Base-by-base conservation (phyloP, 2,797 vertebrate species). In the Cyclopterus lumpus region DNA sequence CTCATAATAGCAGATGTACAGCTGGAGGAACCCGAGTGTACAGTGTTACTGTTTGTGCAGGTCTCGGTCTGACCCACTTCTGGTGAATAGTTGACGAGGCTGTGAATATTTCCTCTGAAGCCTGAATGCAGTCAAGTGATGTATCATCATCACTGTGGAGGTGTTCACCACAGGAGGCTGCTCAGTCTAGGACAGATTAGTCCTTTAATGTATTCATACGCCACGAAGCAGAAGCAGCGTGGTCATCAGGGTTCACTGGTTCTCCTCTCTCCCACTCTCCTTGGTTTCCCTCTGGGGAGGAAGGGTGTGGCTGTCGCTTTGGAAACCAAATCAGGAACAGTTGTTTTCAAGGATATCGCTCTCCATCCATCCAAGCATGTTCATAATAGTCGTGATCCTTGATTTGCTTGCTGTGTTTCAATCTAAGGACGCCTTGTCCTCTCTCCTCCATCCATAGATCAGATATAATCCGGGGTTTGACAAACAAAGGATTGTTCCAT, bases 401-500 rank as follows among this genome's bases (percentile, higher is more conserved):
- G 10, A 57, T 66, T 64, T 65, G 18, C 20, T 48, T 6, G 3
- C 5, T 9, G 36, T 28, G 53, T 9, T 22, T 66, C 24, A n/a
- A 0, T 68, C 3, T 22, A 8, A n/a, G 10, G 40, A 55, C 49
- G 30, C 20, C 55, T 11, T 18, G 10, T 22, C 6, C 11, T 16
- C 2, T n/a, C 10, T 7, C 18, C 6, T 15, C 36, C 14, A 20
- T 63, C 1, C 15, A 14, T 65, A 22, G 34, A 71, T 84, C 49
- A 64, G 16, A 54, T 69, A 40, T 59, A 80, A 74, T 73, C 71
- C 46, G 6, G 5, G 42, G 6, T 79, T 80, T 53, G 62, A 61
- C 67, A 79, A 82, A 90, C 88, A 92, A 92, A 90, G 84, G 82
- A 59, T 70, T n/a, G 71, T 48, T 84, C 67, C 81, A 24, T 80